Base-by-base conservation (phyloP, 2,797 vertebrate species). In the Phalloptychus januarius region DNA sequence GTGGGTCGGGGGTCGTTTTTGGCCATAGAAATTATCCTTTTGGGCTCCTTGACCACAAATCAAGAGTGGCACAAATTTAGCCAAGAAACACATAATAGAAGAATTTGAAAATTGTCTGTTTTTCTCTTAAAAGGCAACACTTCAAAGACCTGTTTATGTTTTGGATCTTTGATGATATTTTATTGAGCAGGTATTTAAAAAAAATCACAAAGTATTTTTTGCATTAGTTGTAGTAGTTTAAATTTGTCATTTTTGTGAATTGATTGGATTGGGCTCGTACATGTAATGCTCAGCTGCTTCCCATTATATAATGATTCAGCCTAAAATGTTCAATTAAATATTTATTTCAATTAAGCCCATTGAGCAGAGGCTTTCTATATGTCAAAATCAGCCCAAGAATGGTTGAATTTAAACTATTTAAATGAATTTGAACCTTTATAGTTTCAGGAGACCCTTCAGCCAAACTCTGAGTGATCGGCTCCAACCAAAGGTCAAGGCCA, bases 401-500 rank as follows among this genome's bases (percentile, higher is more conserved):
- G 54, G n/a, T 13, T 13, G 12, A 58, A 58, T 58, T 15, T 54
- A 12, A 54, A n/a, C 52, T 0, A 54, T n/a, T 54, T 54, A 10
- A n/a, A 2, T 12, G 25, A 54, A 54, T 54, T 70, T 42, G 11
- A 28, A 28, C 5, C 1, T 70, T 44, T 42, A 3, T 44, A 28
- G 10, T 4, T 36, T 72, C 23, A 69, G 54, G 33, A 52, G 8
- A 40, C 8, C 36, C 25, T 20, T 18, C 4, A 25, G 13, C 23
- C 76, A 79, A 85, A 81, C 71, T 75, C 78, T 87, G 31, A 44
- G 69, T 79, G 84, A 74, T 85, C 45, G 71, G 72, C 89, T 87
- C 75, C 1, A 7, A 74, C 79, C 74, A 25, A 85, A 89, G 86
- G 88, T 92, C 83, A 92, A 93, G 93, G 92, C 91, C 91, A 89